Evolutionary conservation across 2,888 invertebrate species (phyloP).

Genomic region (Parelbella ahira): DNA sequence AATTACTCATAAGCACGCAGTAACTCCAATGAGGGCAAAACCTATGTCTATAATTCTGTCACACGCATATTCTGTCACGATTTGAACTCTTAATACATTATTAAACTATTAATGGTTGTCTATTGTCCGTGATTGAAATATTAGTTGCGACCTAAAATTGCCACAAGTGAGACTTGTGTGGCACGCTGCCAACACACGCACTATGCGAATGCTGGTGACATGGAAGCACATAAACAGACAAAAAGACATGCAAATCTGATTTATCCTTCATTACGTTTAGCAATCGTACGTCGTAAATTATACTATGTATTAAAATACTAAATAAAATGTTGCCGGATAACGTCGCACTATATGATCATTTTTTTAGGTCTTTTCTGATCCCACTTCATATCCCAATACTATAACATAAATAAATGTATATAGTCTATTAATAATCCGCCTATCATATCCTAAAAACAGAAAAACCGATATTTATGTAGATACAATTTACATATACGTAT

Average conservation of each 20-base stretch:
- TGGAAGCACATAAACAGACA: conserved; percentile 13
- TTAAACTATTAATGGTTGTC: conserved; percentile 26
- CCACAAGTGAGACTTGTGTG: conserved; percentile 12
- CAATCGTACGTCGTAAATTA: too few species aligned
- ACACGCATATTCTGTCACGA: conserved; percentile 27
- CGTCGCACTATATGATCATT: too few species aligned
- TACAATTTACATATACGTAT: too few species aligned
- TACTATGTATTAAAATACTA: too few species aligned
- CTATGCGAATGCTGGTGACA: conserved; percentile 18
- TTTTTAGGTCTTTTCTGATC: too few species aligned
- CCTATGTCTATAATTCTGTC: conserved; percentile 23
- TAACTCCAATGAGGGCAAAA: conserved; percentile 20
- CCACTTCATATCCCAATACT: too few species aligned
- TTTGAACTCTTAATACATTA: conserved; percentile 26
- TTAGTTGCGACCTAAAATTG: conserved; percentile 26
- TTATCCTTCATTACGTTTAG: too few species aligned
- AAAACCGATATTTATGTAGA: too few species aligned
- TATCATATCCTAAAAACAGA: too few species aligned
- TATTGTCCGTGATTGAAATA: conserved; percentile 25
- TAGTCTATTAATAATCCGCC: too few species aligned
- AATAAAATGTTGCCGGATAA: too few species aligned
- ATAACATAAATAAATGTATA: too few species aligned
- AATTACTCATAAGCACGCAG: conserved; percentile 17
- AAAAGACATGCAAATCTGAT: conserved; percentile 3
- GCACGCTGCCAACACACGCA: conserved; percentile 22